Conservation (phyloP, 1,140 invertebrate species). For the Zelostemma sp. region DNA sequence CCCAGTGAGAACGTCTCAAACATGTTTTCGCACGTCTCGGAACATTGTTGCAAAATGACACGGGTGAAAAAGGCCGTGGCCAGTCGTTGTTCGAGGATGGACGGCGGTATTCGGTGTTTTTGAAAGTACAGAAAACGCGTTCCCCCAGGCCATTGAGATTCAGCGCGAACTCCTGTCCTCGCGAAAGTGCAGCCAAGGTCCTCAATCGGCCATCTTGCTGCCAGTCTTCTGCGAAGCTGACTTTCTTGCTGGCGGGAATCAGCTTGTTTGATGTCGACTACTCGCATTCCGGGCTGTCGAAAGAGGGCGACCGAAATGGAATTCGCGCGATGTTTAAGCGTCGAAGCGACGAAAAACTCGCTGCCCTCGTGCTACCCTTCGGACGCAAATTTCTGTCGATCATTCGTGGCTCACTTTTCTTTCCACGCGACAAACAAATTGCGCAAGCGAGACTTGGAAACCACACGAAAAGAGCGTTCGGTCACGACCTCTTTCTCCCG, state of each 20-base stretch:
- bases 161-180: constrained; percentile 47
- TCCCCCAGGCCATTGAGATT: constrained; percentile 48
- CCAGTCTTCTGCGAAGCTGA: constrained; percentile 12
- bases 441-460: no score
- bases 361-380: constrained; percentile 31
- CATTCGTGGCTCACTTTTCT: neutral
- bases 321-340: constrained; percentile 25
- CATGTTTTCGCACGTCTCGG: no score
- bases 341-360: constrained; percentile 36
- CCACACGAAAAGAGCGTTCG: neutral
- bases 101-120: constrained; percentile 43
- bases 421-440: neutral
- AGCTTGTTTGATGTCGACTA: constrained; percentile 26
- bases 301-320: constrained; percentile 45
- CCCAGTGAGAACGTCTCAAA: no score
- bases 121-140: constrained; percentile 54
- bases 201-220: constrained; percentile 39
- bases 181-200: constrained; percentile 58
- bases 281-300: constrained; percentile 35
- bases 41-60: constrained; percentile 20
- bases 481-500: neutral
- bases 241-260: constrained; percentile 37
- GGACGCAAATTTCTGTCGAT: no score
- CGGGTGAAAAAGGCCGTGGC: neutral
- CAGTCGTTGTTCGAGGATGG: constrained; percentile 11